Base-by-base conservation (phyloP, 2,888 invertebrate species). In the Ametastegia equiseti region DNA sequence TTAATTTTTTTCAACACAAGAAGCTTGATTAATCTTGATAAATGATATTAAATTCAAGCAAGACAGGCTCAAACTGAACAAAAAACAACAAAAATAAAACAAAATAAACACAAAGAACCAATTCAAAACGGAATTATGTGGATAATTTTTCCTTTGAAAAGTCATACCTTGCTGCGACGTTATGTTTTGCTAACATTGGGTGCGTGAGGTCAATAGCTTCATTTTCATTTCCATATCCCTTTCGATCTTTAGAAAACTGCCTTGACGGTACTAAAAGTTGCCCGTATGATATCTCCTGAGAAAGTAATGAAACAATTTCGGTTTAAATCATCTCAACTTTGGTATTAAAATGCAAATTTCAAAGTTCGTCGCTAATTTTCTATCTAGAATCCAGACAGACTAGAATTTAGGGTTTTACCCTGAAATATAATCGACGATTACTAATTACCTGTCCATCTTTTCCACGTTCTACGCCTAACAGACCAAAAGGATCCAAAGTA, bases 261-360 rank as follows among this genome's bases (percentile, higher is more conserved):
- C 93, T 94, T 27, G 97, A 96, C 75, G 97, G 97, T 80, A 96
- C 95, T 84, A 98, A 92, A 82, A 98, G 92, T 90, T 96, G 96
- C 50, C 97, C 96, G 92, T 98, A 98, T 23, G 98, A 98, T 87
- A 97, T 95, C 92, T 98, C 97, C 96, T 96, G 88, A 50, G 89
- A 27, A 75, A 50, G 39, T 19, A n/a, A 75, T 13, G 23, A 71
- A 27, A 30, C n/a, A n/a, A n/a, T n/a, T n/a, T n/a, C n/a, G n/a
- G n/a, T n/a, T n/a, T n/a, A n/a, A n/a, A n/a, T n/a, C n/a, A n/a
- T n/a, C n/a, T n/a, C n/a, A n/a, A n/a, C n/a, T n/a, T n/a, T n/a
- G n/a, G n/a, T n/a, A n/a, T n/a, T n/a, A n/a, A n/a, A n/a, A n/a
- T n/a, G n/a, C n/a, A n/a, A n/a, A n/a, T n/a, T n/a, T n/a, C n/a